These are phyloP conservation scores for Kradibia gibbosae DNA, from an alignment of 1,140 invertebrate species.

Conservation along the genomic window DNA sequence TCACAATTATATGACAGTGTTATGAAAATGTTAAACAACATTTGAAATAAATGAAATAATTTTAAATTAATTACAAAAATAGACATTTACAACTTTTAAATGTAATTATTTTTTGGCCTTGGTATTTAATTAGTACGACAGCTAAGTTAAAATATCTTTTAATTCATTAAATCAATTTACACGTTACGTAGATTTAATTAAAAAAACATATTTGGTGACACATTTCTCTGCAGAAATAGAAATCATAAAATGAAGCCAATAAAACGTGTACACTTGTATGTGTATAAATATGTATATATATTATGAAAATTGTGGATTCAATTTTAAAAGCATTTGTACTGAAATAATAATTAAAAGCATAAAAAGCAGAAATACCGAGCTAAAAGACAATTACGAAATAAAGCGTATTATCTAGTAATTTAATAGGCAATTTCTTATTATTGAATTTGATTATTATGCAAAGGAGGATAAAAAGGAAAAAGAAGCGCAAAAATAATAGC, in stretches of 20 bases:
- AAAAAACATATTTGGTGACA: not conserved
- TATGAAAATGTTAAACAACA: not conserved
- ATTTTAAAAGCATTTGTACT: not conserved
- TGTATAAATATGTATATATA: not conserved
- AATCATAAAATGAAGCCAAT: not conserved
- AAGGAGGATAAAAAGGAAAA: not conserved
- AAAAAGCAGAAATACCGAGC: not conserved
- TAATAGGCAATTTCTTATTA: conserved; percentile 18
- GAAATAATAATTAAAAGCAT: not conserved
- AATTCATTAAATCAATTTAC: not conserved
- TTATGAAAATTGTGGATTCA: not conserved
- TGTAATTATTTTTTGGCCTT: not conserved
- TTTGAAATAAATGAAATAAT: not conserved
- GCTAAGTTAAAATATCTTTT: conserved; percentile 11
- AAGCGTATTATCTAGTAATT: not conserved
- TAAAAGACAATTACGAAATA: not conserved
- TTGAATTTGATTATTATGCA: conserved; percentile 25
- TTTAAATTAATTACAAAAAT: not conserved
- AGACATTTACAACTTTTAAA: not conserved
- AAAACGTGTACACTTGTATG: not conserved
- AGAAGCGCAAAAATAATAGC: not conserved
- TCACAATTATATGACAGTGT: not conserved
- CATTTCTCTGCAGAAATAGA: not conserved
- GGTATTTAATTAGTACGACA: conserved; percentile 1
- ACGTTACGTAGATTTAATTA: not conserved